Percentiles rank a stretch among this genome's conserved stretches.
phyloP scores from a whole-genome alignment of 2,888 invertebrate genomes.

The Eupithecia abbreviata region DNA sequence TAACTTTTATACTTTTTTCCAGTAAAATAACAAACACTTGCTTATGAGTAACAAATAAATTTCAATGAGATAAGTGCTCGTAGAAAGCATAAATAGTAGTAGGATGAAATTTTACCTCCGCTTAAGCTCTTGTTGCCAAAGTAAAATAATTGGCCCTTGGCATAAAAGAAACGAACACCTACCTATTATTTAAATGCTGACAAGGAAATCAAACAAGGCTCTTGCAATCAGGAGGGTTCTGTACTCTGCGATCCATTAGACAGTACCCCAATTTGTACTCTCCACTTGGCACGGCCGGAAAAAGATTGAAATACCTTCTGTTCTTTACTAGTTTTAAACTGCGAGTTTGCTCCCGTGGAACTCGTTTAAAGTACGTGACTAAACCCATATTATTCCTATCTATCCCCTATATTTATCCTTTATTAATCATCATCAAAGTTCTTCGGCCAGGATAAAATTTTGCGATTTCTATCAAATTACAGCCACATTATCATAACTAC shows the following conservation, averaged over 20 bases:
- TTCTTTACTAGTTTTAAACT: conserved; percentile 27
- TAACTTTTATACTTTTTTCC: conserved; percentile 15
- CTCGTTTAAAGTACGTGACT: background rate
- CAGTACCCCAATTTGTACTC: conserved; percentile 64
- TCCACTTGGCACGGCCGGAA: conserved; percentile 49
- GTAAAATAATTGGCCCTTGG: conserved; percentile 3
- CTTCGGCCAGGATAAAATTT: background rate
- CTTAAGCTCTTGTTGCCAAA: background rate
- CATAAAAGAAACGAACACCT: conserved; percentile 6
- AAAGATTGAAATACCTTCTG: conserved; percentile 55
- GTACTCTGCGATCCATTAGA: conserved; percentile 64
- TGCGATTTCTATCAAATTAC: background rate
- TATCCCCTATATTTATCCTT: background rate
- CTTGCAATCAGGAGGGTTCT: conserved; percentile 53
- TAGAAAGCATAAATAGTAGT: background rate
- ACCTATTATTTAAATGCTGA: conserved; percentile 56
- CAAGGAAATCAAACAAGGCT: conserved; percentile 59
- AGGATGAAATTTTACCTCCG: background rate
- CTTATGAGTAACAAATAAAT: background rate
- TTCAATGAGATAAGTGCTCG: background rate
- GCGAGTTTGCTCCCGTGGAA: background rate
- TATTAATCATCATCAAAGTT: background rate
- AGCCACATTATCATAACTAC: no score
- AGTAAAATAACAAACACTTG: background rate
- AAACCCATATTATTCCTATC: background rate